Evolutionary conservation across 1,140 invertebrate genomes (phyloP).

Genomic region (Chrysomallon squamiferum): DNA sequence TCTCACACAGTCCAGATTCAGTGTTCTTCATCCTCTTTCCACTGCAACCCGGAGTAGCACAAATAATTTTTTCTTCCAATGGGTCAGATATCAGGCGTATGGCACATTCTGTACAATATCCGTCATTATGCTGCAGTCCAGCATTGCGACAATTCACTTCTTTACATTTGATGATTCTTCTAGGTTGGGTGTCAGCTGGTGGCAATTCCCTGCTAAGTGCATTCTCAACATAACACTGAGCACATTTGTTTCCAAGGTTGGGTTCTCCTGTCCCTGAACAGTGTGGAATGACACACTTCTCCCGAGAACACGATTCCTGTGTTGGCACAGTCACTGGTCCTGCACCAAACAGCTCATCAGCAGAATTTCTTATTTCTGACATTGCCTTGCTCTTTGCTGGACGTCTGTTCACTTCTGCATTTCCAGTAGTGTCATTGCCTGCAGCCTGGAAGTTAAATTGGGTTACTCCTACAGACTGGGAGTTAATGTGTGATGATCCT

Average conservation of each 20-base stretch:
- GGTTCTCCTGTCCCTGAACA: background rate
- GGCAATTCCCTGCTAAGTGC: too few relatives aligned
- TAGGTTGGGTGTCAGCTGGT: too few relatives aligned
- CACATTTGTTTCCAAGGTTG: background rate
- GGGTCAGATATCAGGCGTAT: too few relatives aligned
- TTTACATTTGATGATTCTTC: too few relatives aligned
- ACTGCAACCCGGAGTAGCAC: slow-evolving; percentile 33
- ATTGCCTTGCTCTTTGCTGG: background rate
- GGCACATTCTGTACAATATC: too few relatives aligned
- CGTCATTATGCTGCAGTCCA: too few relatives aligned
- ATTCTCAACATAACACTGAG: background rate
- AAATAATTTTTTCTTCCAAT: slow-evolving; percentile 18
- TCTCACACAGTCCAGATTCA: slow-evolving; percentile 10
- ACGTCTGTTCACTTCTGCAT: slow-evolving; percentile 6
- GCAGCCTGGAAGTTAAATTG: background rate
- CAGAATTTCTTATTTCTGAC: slow-evolving; percentile 4
- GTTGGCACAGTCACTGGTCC: background rate
- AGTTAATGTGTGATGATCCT: too few relatives aligned
- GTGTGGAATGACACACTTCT: background rate
- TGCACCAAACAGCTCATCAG: background rate
- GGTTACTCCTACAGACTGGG: background rate
- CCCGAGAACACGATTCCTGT: background rate
- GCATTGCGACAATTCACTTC: too few relatives aligned
- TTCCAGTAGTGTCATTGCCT: background rate
- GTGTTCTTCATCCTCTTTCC: slow-evolving; percentile 20